phyloP scores from a whole-genome alignment of 30 jellyfish, hydroid and myxozoan genomes.

The Hydractinia symbiolongicarpus region DNA sequence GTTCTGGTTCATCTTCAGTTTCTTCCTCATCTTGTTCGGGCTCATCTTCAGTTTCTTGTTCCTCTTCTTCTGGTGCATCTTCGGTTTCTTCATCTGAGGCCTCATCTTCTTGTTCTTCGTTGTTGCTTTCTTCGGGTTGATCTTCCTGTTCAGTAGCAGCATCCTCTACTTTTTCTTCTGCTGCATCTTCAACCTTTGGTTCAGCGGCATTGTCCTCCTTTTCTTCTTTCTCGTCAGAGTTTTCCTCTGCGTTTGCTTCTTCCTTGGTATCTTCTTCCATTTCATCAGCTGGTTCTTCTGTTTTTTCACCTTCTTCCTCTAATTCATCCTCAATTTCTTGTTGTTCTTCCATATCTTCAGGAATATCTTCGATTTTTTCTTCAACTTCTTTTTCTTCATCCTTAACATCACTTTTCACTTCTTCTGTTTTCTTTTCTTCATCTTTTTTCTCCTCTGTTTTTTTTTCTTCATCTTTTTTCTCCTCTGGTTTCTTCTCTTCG shows the following conservation, averaged over 20 bases:
- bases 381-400: too few species aligned
- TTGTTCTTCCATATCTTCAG: slow-evolving; percentile 14
- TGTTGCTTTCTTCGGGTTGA: background rate
- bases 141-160: background rate
- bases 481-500: too few species aligned
- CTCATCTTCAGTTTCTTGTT: background rate
- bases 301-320: background rate
- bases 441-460: too few species aligned
- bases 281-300: background rate
- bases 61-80: background rate
- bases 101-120: background rate
- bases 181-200: background rate
- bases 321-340: slow-evolving; percentile 18
- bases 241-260: background rate
- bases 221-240: slow-evolving; percentile 18
- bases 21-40: background rate
- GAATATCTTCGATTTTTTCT: too few species aligned
- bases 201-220: slow-evolving; percentile 3
- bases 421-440: too few species aligned
- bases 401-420: too few species aligned
- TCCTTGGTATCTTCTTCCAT: slow-evolving; percentile 1
- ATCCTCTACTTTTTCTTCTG: background rate
- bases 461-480: too few species aligned
- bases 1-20: background rate
- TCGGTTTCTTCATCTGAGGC: background rate